Percentiles rank a stretch among this genome's conserved stretches.
phyloP scores from a whole-genome alignment of 2,113 vertebrate genomes.

The Orientallactaga bullata region DNA sequence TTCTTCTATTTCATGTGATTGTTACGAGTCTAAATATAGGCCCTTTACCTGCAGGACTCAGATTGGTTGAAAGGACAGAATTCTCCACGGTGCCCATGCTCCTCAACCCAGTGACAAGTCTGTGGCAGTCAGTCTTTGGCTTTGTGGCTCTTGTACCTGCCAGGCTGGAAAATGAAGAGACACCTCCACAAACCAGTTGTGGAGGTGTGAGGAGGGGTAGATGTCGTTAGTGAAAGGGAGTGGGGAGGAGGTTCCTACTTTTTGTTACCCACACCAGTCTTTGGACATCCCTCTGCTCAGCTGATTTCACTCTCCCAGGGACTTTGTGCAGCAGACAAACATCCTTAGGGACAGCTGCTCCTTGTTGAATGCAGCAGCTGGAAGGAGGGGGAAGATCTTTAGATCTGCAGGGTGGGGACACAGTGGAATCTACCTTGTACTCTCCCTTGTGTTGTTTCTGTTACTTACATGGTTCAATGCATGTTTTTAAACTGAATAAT shows the following conservation, averaged over 20 bases:
- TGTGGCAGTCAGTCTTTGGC: background rate
- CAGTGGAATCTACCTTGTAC: background rate
- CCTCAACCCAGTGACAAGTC: background rate
- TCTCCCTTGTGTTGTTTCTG: background rate
- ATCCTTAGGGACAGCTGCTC: background rate
- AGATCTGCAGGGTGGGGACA: background rate
- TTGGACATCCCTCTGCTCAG: background rate
- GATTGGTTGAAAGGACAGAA: background rate
- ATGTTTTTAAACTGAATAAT: background rate
- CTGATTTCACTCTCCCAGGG: background rate
- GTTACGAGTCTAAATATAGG: background rate
- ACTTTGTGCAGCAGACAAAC: background rate
- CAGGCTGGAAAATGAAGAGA: background rate
- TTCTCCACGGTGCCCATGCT: background rate
- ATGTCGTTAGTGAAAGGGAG: background rate
- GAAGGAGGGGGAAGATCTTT: background rate
- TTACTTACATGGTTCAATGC: background rate
- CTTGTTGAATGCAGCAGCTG: conserved; percentile 17
- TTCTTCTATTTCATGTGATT: background rate
- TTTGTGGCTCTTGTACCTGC: background rate
- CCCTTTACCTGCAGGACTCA: background rate
- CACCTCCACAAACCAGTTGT: background rate
- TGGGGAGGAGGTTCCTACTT: background rate
- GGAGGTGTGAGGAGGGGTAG: background rate
- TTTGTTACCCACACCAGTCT: background rate